phyloP scores from a whole-genome alignment of 1,140 invertebrate genomes.

The Zeugodacus cucurbitae region DNA sequence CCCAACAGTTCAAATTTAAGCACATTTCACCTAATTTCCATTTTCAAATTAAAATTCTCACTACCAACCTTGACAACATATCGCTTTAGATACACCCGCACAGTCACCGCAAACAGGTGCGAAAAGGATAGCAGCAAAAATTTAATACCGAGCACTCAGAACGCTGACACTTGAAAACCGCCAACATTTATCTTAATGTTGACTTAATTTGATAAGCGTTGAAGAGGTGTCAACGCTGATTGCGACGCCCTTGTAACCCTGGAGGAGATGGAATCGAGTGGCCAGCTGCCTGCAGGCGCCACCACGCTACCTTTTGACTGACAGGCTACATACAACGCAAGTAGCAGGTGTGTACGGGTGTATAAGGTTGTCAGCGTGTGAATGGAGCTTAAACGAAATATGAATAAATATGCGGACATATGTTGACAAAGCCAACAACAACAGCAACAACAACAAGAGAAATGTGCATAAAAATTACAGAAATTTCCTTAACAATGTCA shows the following conservation, averaged over 20 bases:
- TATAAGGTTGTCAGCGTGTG: background rate
- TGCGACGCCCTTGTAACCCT: background rate
- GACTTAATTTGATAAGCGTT: constrained; percentile 22
- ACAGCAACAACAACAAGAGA: background rate
- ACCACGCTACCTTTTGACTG: background rate
- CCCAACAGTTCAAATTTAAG: too few relatives aligned
- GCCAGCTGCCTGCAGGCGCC: background rate
- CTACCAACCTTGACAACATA: too few relatives aligned
- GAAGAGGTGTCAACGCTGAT: background rate
- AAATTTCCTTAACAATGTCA: background rate
- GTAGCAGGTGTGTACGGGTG: background rate
- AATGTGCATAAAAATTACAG: background rate
- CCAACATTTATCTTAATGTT: constrained; percentile 14
- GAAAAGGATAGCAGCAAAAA: background rate
- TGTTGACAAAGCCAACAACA: background rate
- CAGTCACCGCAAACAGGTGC: too few relatives aligned
- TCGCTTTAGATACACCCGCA: too few relatives aligned
- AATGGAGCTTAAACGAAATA: background rate
- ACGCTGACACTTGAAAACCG: background rate
- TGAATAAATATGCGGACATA: background rate
- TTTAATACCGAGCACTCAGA: background rate
- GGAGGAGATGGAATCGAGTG: too few relatives aligned
- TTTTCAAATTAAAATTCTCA: too few relatives aligned
- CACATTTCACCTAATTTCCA: too few relatives aligned
- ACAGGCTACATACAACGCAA: background rate